Base-by-base conservation (phyloP, 2,113 vertebrate genomes). In the Tupaia chinensis region DNA sequence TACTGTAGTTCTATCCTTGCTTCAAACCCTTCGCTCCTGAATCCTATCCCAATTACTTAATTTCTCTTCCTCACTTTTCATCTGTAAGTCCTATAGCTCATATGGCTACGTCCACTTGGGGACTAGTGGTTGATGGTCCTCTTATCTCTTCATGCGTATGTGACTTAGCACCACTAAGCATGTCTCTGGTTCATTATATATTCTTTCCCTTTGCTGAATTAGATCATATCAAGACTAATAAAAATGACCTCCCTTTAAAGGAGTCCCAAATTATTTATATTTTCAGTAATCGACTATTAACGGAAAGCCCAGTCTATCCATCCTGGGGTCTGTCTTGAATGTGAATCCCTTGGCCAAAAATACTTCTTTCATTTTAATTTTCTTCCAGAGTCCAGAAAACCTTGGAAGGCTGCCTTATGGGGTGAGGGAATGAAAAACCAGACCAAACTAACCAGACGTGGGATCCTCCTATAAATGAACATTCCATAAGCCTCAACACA, bases 331-430 rank as follows among this genome's bases (percentile, higher is more conserved):
- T 87, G 53, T 22, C 74, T 84, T 80, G 27, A 93, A 60, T 95
- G 58, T 77, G 63, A 68, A 89, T 84, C 34, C 27, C 29, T 91
- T 53, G 7, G 91, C 90, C 95, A 95, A 96, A 70, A 91, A 80
- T 65, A 87, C 44, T 86, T 10, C 60, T 89, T 70, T 84, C 44
- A 32, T 81, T 96, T 95, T 94, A 74, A n/a, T 94, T 97, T 96
- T 91, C 93, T 94, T 97, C 56, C 90, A 68, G n/a, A 80, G 25
- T 89, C 58, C 63, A 82, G 86, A 83, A 97, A 83, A 96, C 77
- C 12, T 77, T 97, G 93, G 89, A 96, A 93, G 66, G 3, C 34
- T 93, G 97, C 93, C 95, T 90, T 92, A 78, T 63, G 53, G 93
- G 25, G 84, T 87, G 74, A 83, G 58, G 77, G 96, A 92, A 85